These are phyloP conservation scores for Leptosomus discolor DNA, from an alignment of 2,113 vertebrate genomes.

Conservation along the genomic window DNA sequence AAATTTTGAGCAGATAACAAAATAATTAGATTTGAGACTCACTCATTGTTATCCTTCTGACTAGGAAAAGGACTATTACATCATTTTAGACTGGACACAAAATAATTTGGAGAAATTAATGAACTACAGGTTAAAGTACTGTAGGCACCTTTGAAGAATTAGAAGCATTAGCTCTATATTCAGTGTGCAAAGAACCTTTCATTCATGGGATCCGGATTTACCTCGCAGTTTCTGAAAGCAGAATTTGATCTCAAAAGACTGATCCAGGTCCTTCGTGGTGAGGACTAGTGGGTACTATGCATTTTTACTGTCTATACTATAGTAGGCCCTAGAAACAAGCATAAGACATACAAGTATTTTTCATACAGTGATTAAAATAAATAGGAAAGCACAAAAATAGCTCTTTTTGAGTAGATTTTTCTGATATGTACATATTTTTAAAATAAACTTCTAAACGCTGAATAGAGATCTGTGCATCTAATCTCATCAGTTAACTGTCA, in stretches of 20 bases:
- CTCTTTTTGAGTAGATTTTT: neutral
- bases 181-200: neutral
- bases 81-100: neutral
- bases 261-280: neutral
- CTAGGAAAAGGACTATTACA: neutral
- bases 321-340: neutral
- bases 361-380: neutral
- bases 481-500: neutral
- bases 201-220: neutral
- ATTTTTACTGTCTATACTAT: neutral
- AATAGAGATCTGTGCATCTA: rapidly evolving
- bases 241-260: neutral
- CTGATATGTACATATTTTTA: neutral
- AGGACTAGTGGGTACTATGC: neutral
- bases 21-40: constrained; percentile 8
- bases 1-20: neutral
- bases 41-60: neutral
- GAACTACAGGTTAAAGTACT: neutral
- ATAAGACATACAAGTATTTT: neutral
- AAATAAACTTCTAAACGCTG: neutral
- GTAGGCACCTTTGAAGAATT: neutral
- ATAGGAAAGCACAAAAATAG: neutral
- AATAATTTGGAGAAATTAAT: neutral
- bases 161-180: neutral
- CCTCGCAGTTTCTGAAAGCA: neutral